Percentiles rank a stretch among this genome's conserved stretches.
phyloP scores from a whole-genome alignment of 1,140 invertebrate species.

The Zaprionus davidi region DNA sequence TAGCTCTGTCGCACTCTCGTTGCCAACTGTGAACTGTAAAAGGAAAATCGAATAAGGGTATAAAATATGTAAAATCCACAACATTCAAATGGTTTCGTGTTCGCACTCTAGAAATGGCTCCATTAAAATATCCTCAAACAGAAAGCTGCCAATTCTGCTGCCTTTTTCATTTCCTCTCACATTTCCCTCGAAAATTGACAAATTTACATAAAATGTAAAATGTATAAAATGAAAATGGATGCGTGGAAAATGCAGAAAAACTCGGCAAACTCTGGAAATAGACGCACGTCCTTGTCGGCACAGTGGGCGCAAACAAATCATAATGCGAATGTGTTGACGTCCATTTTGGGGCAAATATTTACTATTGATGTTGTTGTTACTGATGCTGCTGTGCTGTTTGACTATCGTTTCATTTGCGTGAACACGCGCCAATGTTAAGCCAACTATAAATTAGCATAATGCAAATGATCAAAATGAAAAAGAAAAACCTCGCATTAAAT shows the following conservation, averaged over 20 bases:
- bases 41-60: conserved; percentile 10
- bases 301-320: conserved; percentile 44
- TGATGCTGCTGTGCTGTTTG: not conserved
- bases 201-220: conserved; percentile 50
- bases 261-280: conserved; percentile 4
- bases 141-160: conserved; percentile 1
- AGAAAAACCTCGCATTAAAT: not conserved
- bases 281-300: not conserved
- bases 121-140: conserved; percentile 27
- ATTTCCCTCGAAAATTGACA: conserved; percentile 40
- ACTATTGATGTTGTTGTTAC: not conserved
- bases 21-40: not conserved
- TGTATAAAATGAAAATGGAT: conserved; percentile 14
- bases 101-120: conserved; percentile 20
- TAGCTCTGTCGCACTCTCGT: not conserved
- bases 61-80: conserved; percentile 32
- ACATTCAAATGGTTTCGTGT: conserved; percentile 3
- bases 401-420: conserved; percentile 51
- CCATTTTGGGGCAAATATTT: conserved; percentile 40
- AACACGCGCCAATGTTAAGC: conserved; percentile 18
- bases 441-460: conserved; percentile 50
- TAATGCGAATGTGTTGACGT: conserved; percentile 26
- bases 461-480: conserved; percentile 34
- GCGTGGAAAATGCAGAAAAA: conserved; percentile 1
- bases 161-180: conserved; percentile 28